Conservation (phyloP, 1,140 invertebrate species). For the Temnothorax curvispinosus region DNA sequence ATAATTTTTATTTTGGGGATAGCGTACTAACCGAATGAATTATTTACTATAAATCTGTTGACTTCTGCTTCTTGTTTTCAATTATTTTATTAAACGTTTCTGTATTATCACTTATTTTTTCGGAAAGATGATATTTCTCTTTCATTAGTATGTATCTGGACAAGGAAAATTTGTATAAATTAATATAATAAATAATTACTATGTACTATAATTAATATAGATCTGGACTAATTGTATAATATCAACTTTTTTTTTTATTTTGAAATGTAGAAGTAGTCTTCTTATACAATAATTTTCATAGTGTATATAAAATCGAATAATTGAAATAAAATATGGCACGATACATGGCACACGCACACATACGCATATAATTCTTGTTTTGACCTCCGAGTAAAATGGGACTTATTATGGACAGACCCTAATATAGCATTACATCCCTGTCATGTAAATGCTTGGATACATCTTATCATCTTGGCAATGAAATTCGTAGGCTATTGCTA, state of each 20-base stretch:
- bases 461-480: neutral
- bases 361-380: neutral
- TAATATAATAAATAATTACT: neutral
- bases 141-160: neutral
- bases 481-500: constrained; percentile 13
- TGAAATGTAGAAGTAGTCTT: neutral
- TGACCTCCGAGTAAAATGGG: neutral
- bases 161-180: neutral
- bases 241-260: neutral
- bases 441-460: constrained; percentile 15
- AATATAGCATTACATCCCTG: neutral
- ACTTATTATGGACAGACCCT: neutral
- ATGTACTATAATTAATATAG: neutral
- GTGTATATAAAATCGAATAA: neutral
- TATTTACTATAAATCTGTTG: neutral
- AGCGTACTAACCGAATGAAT: neutral
- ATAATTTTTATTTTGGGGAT: neutral
- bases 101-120: neutral
- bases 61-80: neutral
- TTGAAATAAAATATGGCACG: neutral
- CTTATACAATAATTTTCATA: neutral
- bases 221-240: neutral
- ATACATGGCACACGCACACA: neutral
- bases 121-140: neutral
- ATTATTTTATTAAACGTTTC: neutral